These are phyloP conservation scores for Cottoperca gobio DNA, from an alignment of 2,797 vertebrate genomes.

Conservation along the genomic window DNA sequence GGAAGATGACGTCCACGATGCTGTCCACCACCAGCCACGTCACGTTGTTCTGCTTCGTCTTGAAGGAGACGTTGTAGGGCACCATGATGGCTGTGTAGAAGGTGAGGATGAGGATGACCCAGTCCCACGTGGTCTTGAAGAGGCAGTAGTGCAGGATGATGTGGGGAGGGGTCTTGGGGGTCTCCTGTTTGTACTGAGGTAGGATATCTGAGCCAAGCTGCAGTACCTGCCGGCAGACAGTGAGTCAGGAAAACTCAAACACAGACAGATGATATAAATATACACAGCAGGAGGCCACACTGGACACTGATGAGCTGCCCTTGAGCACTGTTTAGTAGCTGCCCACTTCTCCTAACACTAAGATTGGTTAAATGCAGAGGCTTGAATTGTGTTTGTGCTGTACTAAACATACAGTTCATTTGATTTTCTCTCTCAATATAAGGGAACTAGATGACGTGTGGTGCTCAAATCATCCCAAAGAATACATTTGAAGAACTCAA, in stretches of 20 bases:
- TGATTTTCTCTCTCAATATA: too few species aligned
- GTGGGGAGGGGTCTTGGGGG: constrained; percentile 98
- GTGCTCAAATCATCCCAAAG: too few species aligned
- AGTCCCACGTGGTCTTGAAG: constrained; percentile 99
- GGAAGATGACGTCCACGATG: constrained; percentile 98
- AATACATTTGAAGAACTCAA: too few species aligned
- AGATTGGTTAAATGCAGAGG: too few species aligned
- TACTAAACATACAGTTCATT: too few species aligned
- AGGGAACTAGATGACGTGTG: too few species aligned
- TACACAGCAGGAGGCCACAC: neutral
- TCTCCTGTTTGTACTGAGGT: constrained; percentile 99
- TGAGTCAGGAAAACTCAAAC: constrained; percentile 7
- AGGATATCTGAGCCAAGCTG: constrained; percentile 98
- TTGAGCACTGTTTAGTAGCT: too few species aligned
- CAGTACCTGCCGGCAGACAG: constrained; percentile 87
- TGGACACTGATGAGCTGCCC: too few species aligned
- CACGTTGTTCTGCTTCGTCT: constrained; percentile 99
- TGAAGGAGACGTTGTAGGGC: constrained; percentile 99
- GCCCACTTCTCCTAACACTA: too few species aligned
- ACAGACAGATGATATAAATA: neutral
- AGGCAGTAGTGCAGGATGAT: constrained; percentile 99
- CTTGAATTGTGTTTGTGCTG: too few species aligned
- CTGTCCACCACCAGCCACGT: constrained; percentile 99
- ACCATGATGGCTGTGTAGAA: constrained; percentile 99
- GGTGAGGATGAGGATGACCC: constrained; percentile 99